Evolutionary conservation across 2,888 invertebrate genomes (phyloP), one percentile per base, ranked within the genome.

Genomic region (Drosophila prolongata): DNA sequence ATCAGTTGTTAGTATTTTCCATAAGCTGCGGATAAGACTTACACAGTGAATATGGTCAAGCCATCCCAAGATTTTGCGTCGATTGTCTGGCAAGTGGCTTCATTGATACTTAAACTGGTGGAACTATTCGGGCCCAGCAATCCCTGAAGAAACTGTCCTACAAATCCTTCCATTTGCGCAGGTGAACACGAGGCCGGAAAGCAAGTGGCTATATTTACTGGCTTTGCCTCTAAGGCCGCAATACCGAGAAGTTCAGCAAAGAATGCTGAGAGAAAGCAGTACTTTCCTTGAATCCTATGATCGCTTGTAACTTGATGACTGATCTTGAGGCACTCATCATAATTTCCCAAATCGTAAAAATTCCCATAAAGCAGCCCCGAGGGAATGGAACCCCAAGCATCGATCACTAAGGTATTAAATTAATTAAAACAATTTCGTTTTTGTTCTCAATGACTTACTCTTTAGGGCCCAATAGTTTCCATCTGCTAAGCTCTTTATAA

Each of bases 321-420:
- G n/a, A 91, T 87, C 9, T 54, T 67, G 4, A 93, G 44, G 60
- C 93, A 93, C 75, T 92, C 87, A 50, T 91, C 91, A 54, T 79
- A 93, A 62, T 90, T 89, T 37, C 93, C 93, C 13, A 91, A 54
- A 34, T 91, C 90, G 27, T 77, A 56, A 1, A 89, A 55, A 55
- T 92, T 87, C 1, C 91, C 90, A 14, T 56, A 73, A 0, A 92
- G 52, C 4, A 92, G 37, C 6, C 93, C 93, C 1, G 92, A 75
- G n/a, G 92, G 92, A 3, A 91, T 58, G 56, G 91, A 91, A 6
- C 92, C 91, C 77, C 91, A 91, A 6, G 93, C 83, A 82, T 93
- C 93, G 3, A 92, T 42, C 81, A 93, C 93, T 93, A 49, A 24
- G 71, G 14, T 19, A 19, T 9, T 8, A n/a, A 38, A 14, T 38